phyloP scores from a whole-genome alignment of 2,113 vertebrate genomes.

The Sciurus niger region DNA sequence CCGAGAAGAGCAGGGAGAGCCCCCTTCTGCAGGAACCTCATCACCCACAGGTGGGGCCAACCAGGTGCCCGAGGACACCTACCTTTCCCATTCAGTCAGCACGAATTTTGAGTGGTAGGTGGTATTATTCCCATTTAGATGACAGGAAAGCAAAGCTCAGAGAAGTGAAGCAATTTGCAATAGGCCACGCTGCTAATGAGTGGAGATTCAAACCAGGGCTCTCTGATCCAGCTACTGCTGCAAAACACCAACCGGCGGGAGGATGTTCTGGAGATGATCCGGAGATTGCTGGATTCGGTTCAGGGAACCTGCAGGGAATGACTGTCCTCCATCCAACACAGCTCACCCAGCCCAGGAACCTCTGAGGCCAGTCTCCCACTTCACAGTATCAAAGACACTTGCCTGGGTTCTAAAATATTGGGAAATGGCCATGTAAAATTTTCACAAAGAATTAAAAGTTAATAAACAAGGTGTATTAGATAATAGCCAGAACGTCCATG shows the following conservation, averaged over 20 bases:
- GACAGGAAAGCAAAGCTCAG: neutral
- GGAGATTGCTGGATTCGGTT: neutral
- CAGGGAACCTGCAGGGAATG: neutral
- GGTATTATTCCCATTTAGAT: neutral
- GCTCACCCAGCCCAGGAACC: neutral
- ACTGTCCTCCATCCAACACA: fast-evolving
- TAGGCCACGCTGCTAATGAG: neutral
- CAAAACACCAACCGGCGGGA: neutral
- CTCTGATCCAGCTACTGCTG: neutral
- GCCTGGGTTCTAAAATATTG: neutral
- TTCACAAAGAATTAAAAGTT: neutral
- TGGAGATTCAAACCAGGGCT: neutral
- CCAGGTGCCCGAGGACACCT: neutral
- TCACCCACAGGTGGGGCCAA: neutral
- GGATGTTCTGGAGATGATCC: neutral
- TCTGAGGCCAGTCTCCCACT: neutral
- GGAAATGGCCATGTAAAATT: neutral
- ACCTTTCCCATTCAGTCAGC: neutral
- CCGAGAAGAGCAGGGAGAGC: neutral
- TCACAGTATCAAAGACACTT: neutral
- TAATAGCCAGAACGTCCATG: neutral
- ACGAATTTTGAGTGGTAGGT: neutral
- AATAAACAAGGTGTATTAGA: neutral
- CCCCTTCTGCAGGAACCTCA: neutral
- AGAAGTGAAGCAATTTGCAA: neutral